Percentiles rank a stretch among this genome's conserved stretches.
phyloP scores from a whole-genome alignment of 2,113 vertebrate genomes.

The Corapipo altera region DNA sequence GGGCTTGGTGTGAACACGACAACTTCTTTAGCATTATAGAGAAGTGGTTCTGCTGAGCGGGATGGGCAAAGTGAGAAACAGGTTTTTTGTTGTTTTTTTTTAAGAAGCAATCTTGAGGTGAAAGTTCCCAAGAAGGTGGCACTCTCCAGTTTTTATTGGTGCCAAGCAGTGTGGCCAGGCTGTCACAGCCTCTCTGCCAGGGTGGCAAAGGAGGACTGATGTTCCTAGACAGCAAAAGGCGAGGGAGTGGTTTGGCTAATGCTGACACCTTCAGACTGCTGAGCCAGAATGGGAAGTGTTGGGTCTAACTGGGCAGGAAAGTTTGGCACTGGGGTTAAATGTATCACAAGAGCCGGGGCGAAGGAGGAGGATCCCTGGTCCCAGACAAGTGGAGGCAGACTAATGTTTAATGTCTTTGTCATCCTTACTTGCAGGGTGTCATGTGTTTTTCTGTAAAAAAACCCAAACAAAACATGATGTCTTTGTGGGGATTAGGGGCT shows the following conservation, averaged over 20 bases:
- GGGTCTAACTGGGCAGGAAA: neutral
- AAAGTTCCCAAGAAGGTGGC: neutral
- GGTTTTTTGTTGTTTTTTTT: neutral
- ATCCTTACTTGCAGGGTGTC: neutral
- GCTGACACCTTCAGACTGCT: neutral
- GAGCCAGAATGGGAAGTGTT: neutral
- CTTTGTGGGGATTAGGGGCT: neutral
- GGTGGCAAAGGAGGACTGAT: neutral
- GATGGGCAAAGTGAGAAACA: neutral
- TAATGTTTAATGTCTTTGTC: neutral
- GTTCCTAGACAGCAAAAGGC: constrained; percentile 33
- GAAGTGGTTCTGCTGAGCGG: neutral
- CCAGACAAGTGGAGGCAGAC: neutral
- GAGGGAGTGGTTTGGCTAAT: neutral
- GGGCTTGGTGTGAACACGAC: neutral
- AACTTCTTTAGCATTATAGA: neutral
- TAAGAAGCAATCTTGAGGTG: neutral
- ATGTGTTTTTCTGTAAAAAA: neutral
- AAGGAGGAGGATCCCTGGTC: neutral
- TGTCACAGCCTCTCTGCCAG: neutral
- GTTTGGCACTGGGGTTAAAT: neutral
- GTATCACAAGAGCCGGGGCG: neutral
- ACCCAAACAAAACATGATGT: rapidly evolving
- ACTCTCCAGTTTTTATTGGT: neutral
- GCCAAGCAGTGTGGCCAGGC: neutral